phyloP scores from a whole-genome alignment of 2,113 vertebrate species.

The Beaufortia kweichowensis region DNA sequence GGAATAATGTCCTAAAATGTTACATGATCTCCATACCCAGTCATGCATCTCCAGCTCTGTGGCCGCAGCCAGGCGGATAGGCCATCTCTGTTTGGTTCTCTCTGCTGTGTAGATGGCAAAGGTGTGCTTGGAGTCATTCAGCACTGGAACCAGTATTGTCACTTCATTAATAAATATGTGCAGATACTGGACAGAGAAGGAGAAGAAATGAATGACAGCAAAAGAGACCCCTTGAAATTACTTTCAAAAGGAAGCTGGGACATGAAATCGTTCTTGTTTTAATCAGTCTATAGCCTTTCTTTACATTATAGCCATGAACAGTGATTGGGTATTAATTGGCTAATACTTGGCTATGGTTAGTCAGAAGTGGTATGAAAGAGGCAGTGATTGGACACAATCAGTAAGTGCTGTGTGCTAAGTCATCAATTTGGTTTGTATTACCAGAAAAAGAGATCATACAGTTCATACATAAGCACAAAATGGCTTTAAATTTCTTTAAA shows the following conservation, averaged over 20 bases:
- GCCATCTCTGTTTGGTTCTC: constrained; percentile 91
- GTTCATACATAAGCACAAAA: too few species aligned
- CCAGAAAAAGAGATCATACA: too few species aligned
- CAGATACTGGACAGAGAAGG: constrained; percentile 80
- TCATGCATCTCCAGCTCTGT: constrained; percentile 96
- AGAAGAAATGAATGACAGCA: not conserved
- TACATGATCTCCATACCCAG: constrained; percentile 78
- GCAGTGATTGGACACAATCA: not conserved
- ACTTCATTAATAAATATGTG: constrained; percentile 95
- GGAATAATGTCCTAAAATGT: not conserved
- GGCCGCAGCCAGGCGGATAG: constrained; percentile 83
- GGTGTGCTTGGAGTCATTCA: constrained; percentile 89
- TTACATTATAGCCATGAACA: too few species aligned
- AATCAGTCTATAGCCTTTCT: too few species aligned
- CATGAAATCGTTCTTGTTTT: too few species aligned
- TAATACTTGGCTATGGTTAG: too few species aligned
- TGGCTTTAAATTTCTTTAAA: too few species aligned
- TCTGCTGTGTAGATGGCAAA: constrained; percentile 95
- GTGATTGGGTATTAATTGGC: too few species aligned
- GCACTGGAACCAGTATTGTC: constrained; percentile 88
- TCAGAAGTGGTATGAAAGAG: too few species aligned
- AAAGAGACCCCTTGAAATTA: too few species aligned
- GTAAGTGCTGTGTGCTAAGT: too few species aligned
- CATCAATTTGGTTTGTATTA: not conserved
- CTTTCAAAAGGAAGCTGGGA: too few species aligned